Percentiles rank a stretch among this genome's conserved stretches.
phyloP scores from a whole-genome alignment of 2,797 vertebrate species.

The Apodemus agrarius region DNA sequence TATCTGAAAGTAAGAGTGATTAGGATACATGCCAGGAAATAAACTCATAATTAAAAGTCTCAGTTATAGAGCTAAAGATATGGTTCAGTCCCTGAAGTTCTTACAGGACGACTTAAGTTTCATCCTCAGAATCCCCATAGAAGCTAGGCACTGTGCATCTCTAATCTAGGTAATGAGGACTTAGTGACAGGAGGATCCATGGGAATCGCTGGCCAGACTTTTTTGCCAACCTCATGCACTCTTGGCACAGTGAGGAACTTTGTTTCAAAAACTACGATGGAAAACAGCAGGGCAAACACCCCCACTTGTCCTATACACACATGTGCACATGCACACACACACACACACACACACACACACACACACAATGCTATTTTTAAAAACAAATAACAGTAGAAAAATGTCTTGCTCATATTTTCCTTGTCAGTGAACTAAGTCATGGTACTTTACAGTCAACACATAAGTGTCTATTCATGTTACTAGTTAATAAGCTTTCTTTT shows the following conservation, averaged over 20 bases:
- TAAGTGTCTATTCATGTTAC: not conserved
- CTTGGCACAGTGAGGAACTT: no score
- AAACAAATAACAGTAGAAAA: slow-evolving; percentile 27
- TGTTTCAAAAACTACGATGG: not conserved
- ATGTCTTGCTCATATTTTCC: not conserved
- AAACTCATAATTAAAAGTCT: slow-evolving; percentile 50
- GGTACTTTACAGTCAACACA: not conserved
- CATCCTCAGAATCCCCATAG: not conserved
- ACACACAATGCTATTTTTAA: not conserved
- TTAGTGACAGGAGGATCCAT: not conserved
- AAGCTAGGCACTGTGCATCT: not conserved
- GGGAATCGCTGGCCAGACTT: not conserved
- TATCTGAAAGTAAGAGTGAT: not conserved
- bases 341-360: not conserved
- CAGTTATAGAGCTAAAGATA: not conserved
- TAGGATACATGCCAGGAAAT: not conserved
- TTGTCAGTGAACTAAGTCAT: not conserved
- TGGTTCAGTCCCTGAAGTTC: not conserved
- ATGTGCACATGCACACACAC: not conserved
- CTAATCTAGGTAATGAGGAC: not conserved
- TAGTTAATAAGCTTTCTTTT: not conserved
- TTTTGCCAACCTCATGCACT: not conserved
- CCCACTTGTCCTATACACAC: not conserved
- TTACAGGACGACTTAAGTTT: not conserved
- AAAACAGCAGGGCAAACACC: not conserved